Conservation (phyloP, 2,888 invertebrate genomes). For the Tipula helvola region DNA sequence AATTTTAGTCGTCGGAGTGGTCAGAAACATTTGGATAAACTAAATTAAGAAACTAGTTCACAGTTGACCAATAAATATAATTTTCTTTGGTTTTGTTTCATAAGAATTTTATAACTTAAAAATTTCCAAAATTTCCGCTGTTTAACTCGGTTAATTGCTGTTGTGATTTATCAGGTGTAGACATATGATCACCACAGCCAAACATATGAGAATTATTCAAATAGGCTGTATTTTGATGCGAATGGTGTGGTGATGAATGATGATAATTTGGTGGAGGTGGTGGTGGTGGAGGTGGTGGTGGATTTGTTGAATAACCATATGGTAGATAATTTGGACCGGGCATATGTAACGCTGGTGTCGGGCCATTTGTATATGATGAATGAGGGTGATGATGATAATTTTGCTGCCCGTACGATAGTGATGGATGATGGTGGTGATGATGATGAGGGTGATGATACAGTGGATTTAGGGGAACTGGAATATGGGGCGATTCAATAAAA, state of each 20-base stretch:
- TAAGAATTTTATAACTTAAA: background rate
- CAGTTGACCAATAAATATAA: background rate
- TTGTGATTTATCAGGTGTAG: background rate
- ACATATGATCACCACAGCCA: background rate
- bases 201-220: background rate
- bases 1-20: no score
- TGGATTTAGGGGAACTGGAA: slow-evolving; percentile 38
- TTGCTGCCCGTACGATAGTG: slow-evolving; percentile 27
- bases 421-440: slow-evolving; percentile 23
- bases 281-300: slow-evolving; percentile 12
- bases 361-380: slow-evolving; percentile 29
- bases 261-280: background rate
- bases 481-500: slow-evolving; percentile 32
- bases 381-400: slow-evolving; percentile 24
- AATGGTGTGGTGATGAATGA: background rate
- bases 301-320: slow-evolving; percentile 34
- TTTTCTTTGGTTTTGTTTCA: background rate
- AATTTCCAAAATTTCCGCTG: background rate
- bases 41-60: no score
- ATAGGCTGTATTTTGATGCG: background rate
- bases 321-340: slow-evolving; percentile 60
- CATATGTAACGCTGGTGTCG: slow-evolving; percentile 48
- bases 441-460: slow-evolving; percentile 28
- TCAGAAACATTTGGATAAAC: no score
- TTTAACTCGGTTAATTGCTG: background rate